Evolutionary conservation across 2,113 vertebrate species (phyloP).

Genomic region (Pituophis catenifer): DNA sequence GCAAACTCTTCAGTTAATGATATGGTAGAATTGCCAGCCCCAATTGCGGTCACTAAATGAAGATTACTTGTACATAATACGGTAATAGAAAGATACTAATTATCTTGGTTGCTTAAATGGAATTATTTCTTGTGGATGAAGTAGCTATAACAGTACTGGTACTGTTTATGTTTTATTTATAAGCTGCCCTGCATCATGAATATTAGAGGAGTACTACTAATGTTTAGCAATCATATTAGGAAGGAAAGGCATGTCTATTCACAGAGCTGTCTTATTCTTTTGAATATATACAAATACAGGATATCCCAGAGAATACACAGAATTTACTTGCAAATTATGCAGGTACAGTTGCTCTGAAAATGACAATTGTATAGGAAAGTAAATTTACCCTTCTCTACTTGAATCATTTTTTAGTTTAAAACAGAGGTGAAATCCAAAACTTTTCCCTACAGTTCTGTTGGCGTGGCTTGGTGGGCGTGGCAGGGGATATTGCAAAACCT

Average conservation of each 20-base stretch:
- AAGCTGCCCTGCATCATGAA: background rate
- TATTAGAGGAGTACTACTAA: background rate
- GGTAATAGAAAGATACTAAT: background rate
- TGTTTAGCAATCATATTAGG: background rate
- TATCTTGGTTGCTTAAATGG: background rate
- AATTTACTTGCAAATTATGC: background rate
- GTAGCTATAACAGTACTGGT: background rate
- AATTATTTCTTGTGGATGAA: background rate
- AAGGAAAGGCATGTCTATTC: background rate
- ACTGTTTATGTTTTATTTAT: background rate
- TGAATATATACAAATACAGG: background rate
- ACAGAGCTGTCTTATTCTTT: background rate
- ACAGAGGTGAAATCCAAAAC: too few species aligned
- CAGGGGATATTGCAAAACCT: too few species aligned
- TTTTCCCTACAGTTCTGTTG: too few species aligned
- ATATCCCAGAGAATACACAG: background rate
- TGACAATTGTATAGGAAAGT: background rate
- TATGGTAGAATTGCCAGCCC: background rate
- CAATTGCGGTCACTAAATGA: background rate
- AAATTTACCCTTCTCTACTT: too few species aligned
- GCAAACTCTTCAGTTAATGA: background rate
- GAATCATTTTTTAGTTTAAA: background rate
- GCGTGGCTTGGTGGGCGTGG: too few species aligned
- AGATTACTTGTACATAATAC: background rate
- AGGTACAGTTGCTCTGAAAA: background rate